Base-by-base conservation (phyloP, 2,888 invertebrate genomes). In the Acheta domesticus region DNA sequence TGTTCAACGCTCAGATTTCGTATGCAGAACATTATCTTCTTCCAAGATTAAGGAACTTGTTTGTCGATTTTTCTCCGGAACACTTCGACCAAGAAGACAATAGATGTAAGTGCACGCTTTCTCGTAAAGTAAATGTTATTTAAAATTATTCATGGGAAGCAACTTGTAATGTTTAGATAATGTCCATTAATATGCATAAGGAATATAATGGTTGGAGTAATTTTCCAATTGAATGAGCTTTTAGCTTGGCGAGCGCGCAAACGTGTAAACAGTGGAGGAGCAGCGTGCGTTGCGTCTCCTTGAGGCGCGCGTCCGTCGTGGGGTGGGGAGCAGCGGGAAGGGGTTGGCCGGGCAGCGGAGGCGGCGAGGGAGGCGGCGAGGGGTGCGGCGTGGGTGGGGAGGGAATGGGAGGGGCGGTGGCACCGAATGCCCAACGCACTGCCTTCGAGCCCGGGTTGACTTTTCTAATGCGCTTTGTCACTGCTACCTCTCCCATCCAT, bases 101-200 rank as follows among this genome's bases (percentile, higher is more conserved):
- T 74, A 36, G 75, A 75, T 75, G 75, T 75, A 36, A 62, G 62
- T 19, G 62, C 62, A 62, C 62, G 62, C 62, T 62, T 16, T 19
- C 16, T 23, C 21, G 20, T 36, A 19, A 23, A 75, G 75, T 75
- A 75, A 75, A 75, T 75, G 75, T 75, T 75, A 75, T 75, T 75
- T 75, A 75, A 75, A 75, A 75, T 75, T 75, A 75, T 75, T 75
- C 75, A 75, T 75, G 75, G 75, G 23, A 36, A 75, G 23, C 23
- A 75, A 75, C 75, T 75, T 75, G 75, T 75, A 75, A 75, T 75
- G 75, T 75, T 75, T 75, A 75, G 75, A 75, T 75, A 75, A 75
- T 75, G 75, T 23, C 75, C 76, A 79, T 79, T 79, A 79, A 79
- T 79, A 79, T 79, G 79, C 50, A 79, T 78, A 78, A 48, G 78